A percentile compares a stretch with the other conserved stretches of the same genome.
Evolutionary conservation across 2,888 invertebrate species (phyloP).

Genomic region (Leucania comma): DNA sequence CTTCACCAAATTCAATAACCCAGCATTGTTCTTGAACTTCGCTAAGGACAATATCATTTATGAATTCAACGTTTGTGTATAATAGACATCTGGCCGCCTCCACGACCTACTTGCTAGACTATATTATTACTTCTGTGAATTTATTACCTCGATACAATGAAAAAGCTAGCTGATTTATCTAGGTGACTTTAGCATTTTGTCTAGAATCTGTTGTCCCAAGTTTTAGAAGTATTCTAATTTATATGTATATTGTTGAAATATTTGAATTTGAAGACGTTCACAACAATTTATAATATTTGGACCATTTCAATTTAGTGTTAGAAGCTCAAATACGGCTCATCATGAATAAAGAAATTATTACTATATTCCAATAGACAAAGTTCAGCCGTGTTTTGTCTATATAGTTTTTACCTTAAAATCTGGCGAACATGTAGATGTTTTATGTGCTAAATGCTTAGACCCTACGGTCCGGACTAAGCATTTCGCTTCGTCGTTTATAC

Average conservation of each 20-base stretch:
- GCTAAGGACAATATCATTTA: constrained; percentile 48
- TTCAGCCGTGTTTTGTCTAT: not conserved
- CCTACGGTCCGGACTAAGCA: too few species aligned
- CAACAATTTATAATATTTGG: not conserved
- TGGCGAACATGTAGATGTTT: too few species aligned
- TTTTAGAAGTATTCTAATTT: not conserved
- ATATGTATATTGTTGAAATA: not conserved
- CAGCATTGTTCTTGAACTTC: constrained; percentile 38
- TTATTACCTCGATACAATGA: constrained; percentile 18
- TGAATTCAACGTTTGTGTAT: constrained; percentile 38
- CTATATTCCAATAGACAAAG: too few species aligned
- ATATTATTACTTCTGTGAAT: constrained; percentile 32
- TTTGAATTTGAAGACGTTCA: too few species aligned
- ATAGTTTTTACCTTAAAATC: not conserved
- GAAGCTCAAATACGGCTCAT: not conserved
- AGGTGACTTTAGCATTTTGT: constrained; percentile 25
- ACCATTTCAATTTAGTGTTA: not conserved
- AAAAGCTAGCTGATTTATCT: constrained; percentile 8
- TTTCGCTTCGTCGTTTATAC: too few species aligned
- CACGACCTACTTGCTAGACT: constrained; percentile 41
- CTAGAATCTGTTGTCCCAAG: not conserved
- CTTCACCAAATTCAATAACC: constrained; percentile 2
- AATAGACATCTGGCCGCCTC: constrained; percentile 19
- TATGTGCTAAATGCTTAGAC: too few species aligned
- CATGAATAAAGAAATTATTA: not conserved